These are phyloP conservation scores for Scyliorhinus canicula DNA, from an alignment of 2,797 vertebrate genomes.

Conservation along the genomic window DNA sequence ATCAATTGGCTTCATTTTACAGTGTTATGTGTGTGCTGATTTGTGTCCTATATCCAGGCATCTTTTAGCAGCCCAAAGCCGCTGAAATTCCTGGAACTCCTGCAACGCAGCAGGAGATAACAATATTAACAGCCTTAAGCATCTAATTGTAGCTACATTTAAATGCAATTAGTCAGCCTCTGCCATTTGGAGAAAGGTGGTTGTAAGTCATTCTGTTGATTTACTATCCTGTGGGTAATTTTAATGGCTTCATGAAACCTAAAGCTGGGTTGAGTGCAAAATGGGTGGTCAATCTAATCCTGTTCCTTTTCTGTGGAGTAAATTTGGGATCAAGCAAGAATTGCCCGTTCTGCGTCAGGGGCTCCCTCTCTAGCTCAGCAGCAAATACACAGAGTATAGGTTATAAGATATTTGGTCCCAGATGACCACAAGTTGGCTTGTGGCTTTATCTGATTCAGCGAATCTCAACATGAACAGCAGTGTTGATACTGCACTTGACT, in stretches of 20 bases:
- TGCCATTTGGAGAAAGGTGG: neutral
- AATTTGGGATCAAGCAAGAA: neutral
- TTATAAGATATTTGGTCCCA: neutral
- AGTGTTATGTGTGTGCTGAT: neutral
- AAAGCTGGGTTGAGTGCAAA: neutral
- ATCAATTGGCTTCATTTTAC: neutral
- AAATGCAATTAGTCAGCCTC: slow-evolving; percentile 15
- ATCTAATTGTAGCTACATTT: neutral
- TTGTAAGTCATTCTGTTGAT: slow-evolving; percentile 2
- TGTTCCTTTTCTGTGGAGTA: neutral
- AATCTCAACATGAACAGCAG: neutral
- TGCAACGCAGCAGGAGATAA: slow-evolving; percentile 9
- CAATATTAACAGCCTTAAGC: slow-evolving; percentile 10
- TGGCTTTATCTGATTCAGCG: neutral
- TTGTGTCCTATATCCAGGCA: neutral
- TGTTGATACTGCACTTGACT: too few relatives aligned
- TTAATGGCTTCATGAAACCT: neutral
- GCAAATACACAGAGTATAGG: neutral
- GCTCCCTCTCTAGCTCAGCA: too few relatives aligned
- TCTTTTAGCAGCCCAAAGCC: neutral
- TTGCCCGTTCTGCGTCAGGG: neutral
- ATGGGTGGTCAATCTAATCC: neutral
- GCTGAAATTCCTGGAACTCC: neutral
- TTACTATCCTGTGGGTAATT: neutral
- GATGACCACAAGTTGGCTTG: neutral